These are phyloP conservation scores for Tragelaphus scriptus DNA, from an alignment of 2,113 vertebrate species.

Conservation along the genomic window DNA sequence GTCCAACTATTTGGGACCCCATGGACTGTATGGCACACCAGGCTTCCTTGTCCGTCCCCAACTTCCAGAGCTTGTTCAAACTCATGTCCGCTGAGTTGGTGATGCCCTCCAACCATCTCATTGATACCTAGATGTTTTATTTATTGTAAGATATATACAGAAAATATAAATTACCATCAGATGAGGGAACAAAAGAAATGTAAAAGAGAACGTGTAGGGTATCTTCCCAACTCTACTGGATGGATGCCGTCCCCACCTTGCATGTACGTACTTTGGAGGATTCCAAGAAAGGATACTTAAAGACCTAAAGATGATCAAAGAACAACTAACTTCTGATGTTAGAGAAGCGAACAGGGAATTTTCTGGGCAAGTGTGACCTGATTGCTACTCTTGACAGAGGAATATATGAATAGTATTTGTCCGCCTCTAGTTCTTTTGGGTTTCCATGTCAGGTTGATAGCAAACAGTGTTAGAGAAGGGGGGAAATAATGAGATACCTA, in stretches of 20 bases:
- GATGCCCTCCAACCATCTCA: background rate
- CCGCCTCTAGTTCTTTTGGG: slow-evolving; percentile 9
- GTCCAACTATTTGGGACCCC: background rate
- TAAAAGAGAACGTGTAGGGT: background rate
- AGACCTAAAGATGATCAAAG: background rate
- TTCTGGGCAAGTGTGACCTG: background rate
- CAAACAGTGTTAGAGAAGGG: slow-evolving; percentile 55
- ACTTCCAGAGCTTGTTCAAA: background rate
- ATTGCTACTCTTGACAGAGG: background rate
- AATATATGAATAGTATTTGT: slow-evolving; percentile 9
- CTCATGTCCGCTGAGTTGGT: background rate
- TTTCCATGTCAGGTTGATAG: slow-evolving; percentile 38
- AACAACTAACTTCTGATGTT: background rate
- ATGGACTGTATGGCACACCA: background rate
- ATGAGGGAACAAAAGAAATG: background rate
- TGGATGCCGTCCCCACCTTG: background rate
- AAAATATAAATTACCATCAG: background rate
- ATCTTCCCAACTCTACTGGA: background rate
- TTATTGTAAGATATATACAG: background rate
- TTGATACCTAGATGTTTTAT: background rate
- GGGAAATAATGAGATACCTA: slow-evolving; percentile 71
- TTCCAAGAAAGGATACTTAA: background rate
- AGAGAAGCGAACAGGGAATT: background rate
- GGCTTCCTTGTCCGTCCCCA: background rate
- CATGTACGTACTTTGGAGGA: background rate